Conservation (phyloP, 1,140 invertebrate species). For the Diorhabda carinulata region DNA sequence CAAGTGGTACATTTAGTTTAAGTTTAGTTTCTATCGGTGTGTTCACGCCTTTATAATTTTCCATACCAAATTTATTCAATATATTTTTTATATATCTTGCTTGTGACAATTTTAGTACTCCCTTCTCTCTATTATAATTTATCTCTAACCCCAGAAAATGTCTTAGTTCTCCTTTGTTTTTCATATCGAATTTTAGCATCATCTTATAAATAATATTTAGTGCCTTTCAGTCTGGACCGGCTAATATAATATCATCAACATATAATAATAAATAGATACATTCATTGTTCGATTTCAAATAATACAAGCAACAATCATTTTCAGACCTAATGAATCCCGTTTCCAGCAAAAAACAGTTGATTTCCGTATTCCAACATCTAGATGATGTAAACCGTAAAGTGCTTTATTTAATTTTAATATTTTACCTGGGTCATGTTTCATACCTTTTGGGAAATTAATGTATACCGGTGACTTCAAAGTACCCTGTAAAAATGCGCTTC, state of each 20-base stretch:
- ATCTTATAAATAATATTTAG: constrained; percentile 18
- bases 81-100: constrained; percentile 11
- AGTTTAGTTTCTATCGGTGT: neutral
- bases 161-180: constrained; percentile 25
- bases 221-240: constrained; percentile 9
- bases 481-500: constrained; percentile 4
- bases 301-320: constrained; percentile 18
- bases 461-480: neutral
- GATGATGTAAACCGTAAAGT: constrained; percentile 18
- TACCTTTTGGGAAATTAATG: too few relatives aligned
- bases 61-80: neutral
- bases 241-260: constrained; percentile 26
- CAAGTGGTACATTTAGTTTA: neutral
- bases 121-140: constrained; percentile 22
- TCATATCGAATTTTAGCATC: constrained; percentile 25
- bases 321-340: constrained; percentile 14
- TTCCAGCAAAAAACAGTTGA: constrained; percentile 21
- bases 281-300: constrained; percentile 12
- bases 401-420: constrained; percentile 8
- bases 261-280: constrained; percentile 25
- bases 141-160: constrained; percentile 26
- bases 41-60: neutral
- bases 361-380: neutral
- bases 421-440: too few relatives aligned
- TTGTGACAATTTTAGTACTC: constrained; percentile 24